Base-by-base conservation (phyloP, 2,888 invertebrate species). In the Syrista parreyssii region DNA sequence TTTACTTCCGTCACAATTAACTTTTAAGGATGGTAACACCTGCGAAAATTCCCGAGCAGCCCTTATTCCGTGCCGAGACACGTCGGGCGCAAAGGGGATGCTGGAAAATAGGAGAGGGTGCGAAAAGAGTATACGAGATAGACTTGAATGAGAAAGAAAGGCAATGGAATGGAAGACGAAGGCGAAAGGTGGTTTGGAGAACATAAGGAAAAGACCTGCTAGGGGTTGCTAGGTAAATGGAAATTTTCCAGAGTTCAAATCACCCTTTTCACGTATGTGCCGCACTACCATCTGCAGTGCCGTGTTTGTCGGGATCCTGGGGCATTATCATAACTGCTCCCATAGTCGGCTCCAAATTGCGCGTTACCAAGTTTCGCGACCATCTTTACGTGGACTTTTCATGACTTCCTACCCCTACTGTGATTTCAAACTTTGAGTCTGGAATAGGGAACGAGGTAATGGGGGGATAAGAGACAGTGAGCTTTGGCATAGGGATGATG, bases 1-100 rank as follows among this genome's bases (percentile, higher is more conserved):
- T 80, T 83, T 82, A 34, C 77, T 81, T 80, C 72, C 79, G 76
- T 82, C 76, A 79, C 84, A 84, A 84, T 84, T 84, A 84, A 84
- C 84, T 84, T 84, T 83, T 83, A 82, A 82, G 80, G 76, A 79
- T 75, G 74, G 77, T 75, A 68, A 78, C 80, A 75, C 74, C 68
- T 82, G 83, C 55, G 55, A 55, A 2, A 55, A 55, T 55, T 55
- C 55, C 55, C 55, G 23, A 23, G 23, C 55, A 55, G 55, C 9
- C 55, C 55, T 23, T 23, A 55, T 55, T 23, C 55, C 55, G 9
- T 40, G 6, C 40, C 40, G 40, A 40, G 40, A 40, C 40, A 40
- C 40, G 40, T 40, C 40, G 40, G 40, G 40, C 23, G 55, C 55
- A 9, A 9, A 55, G 15, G 55, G 55, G 55, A 15, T 55, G 23